phyloP scores from a whole-genome alignment of 2,797 vertebrate species.

The Sparidentex hasta region DNA sequence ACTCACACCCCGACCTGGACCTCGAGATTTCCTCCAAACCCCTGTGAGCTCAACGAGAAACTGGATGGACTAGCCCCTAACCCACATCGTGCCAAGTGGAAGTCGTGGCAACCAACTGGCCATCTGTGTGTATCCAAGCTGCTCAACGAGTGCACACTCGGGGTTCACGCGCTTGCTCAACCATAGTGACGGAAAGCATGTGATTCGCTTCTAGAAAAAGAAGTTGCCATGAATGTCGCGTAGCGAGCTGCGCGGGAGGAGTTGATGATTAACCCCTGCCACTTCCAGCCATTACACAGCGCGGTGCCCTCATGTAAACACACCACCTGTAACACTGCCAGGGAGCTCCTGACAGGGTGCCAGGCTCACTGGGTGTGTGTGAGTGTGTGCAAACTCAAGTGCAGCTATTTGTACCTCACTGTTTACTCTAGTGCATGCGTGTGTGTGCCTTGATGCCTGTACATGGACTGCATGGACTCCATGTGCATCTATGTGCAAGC shows the following conservation, averaged over 20 bases:
- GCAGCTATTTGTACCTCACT: slow-evolving; percentile 41
- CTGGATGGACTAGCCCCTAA: slow-evolving; percentile 4
- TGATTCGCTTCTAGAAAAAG: slow-evolving; percentile 43
- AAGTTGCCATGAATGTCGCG: slow-evolving; percentile 33
- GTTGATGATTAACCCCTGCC: slow-evolving; percentile 70
- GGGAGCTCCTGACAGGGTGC: slow-evolving; percentile 31
- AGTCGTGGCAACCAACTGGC: slow-evolving; percentile 51
- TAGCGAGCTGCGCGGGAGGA: slow-evolving; percentile 27
- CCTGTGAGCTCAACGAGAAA: slow-evolving; percentile 10
- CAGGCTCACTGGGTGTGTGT: slow-evolving; percentile 32
- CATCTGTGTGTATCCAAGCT: slow-evolving; percentile 68
- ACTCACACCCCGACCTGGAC: background rate
- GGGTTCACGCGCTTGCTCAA: slow-evolving; percentile 33
- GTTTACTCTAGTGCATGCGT: slow-evolving; percentile 11
- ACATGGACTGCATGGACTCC: slow-evolving; percentile 15
- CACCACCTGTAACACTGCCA: slow-evolving; percentile 51
- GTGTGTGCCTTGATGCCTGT: slow-evolving; percentile 20
- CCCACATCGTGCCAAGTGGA: slow-evolving; percentile 54
- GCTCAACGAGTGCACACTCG: slow-evolving; percentile 68
- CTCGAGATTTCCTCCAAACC: slow-evolving; percentile 25
- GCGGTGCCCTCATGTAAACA: slow-evolving; percentile 67
- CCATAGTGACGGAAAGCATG: slow-evolving; percentile 42
- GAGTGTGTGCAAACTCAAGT: slow-evolving; percentile 13
- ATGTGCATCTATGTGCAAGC: slow-evolving; percentile 30
- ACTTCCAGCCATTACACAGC: slow-evolving; percentile 59